Percentiles rank a stretch among this genome's conserved stretches.
Conservation (phyloP, 2,888 invertebrate species). For the Protodeltote pygarga region DNA sequence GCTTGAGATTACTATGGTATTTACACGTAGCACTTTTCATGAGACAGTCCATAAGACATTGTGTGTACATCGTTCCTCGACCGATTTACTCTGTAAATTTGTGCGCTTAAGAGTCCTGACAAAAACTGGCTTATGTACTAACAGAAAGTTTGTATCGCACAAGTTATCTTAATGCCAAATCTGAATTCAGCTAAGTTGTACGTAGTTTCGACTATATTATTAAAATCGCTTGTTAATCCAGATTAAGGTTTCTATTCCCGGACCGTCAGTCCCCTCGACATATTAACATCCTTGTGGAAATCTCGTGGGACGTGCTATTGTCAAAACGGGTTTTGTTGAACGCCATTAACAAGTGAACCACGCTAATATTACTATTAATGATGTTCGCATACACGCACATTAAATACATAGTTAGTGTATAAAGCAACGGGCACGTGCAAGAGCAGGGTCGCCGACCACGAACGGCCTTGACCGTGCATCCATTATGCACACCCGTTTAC, state of each 20-base stretch:
- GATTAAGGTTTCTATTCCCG: too few species aligned
- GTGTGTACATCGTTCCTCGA: too few species aligned
- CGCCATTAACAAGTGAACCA: constrained; percentile 38
- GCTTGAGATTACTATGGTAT: constrained; percentile 33
- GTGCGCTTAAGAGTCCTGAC: too few species aligned
- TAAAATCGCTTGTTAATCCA: too few species aligned
- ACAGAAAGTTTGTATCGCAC: too few species aligned
- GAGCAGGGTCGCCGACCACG: constrained; percentile 71
- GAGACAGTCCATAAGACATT: constrained; percentile 19
- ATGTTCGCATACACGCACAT: constrained; percentile 46
- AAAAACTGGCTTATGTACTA: too few species aligned
- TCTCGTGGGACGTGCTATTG: constrained; percentile 9
- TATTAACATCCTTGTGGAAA: constrained; percentile 3
- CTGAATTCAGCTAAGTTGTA: too few species aligned
- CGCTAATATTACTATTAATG: constrained; percentile 56
- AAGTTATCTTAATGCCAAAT: too few species aligned
- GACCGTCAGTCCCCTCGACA: constrained; percentile 1
- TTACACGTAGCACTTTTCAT: constrained; percentile 36
- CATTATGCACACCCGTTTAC: constrained; percentile 84
- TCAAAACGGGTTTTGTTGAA: constrained; percentile 30
- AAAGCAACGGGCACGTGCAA: constrained; percentile 80
- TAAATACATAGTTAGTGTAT: constrained; percentile 57
- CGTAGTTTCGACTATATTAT: too few species aligned
- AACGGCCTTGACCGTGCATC: constrained; percentile 83
- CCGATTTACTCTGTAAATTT: too few species aligned